Evolutionary conservation across 2,888 invertebrate genomes (phyloP), one percentile per base, ranked within the genome.

Genomic region (Smittia aterrima): DNA sequence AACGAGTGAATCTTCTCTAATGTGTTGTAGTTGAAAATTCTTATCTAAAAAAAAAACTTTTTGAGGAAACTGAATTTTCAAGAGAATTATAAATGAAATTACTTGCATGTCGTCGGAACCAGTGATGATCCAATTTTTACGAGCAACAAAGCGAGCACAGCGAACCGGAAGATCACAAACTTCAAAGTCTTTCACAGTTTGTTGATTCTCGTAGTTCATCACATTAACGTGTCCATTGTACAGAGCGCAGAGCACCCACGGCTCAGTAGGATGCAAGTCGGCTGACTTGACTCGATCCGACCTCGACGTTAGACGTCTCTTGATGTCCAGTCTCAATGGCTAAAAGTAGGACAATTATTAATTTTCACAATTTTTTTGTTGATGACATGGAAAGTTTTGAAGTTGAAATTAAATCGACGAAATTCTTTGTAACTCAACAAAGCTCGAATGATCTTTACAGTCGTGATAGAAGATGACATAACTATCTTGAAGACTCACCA

Each of bases 171-270:
- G 84, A 81, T 98, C 98, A 82, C 98, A 98, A 1, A 95, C 95
- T 86, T 95, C 95, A 79, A 95, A 94, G 78, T 93, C 91, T 81
- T 92, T 92, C 11, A 94, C 92, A 78, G 94, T 87, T 79, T 91
- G 89, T 83, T 98, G 98, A 76, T 92, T 94, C 82, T 99, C 98
- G 85, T 95, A 92, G 83, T 99, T 98, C 98, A 98, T 99, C 80
- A 99, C 94, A 86, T 99, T 98, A 79, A 98, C 96, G 85, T 98
- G 95, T 78, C 99, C 99, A 85, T 96, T 98, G 87, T 99, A 99
- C 38, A 99, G 86, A 47, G 97, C 95, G 79, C 96, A 98, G 71
- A 99, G 87, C 89, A 99, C 94, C 99, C 99, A 99, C 77, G 98
- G 97, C 82, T 99, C 99, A 53, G 92, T 88, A 0, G 98, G 98